Base-by-base conservation (phyloP, 2,797 vertebrate genomes). In the Characodon lateralis region DNA sequence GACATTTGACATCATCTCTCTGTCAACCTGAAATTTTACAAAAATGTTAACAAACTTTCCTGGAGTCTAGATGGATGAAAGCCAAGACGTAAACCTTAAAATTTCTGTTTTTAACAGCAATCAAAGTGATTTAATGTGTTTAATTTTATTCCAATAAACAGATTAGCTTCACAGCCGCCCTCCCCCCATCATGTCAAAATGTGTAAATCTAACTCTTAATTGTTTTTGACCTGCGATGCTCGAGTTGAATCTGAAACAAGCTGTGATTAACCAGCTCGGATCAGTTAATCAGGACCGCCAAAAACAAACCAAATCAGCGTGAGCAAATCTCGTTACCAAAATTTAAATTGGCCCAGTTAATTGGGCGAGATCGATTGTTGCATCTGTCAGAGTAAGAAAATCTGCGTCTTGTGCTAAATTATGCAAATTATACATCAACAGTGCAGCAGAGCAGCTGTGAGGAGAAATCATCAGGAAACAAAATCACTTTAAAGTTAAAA, bases 241-340 rank as follows among this genome's bases (percentile, higher is more conserved):
- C 3, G 22, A 55, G 50, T 72, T 72, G 78, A 79, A 83, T 80
- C 53, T 69, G 48, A 83, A 85, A 75, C 12, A 5, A 79, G 83
- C 74, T 50, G 63, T 84, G 79, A 89, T 88, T 83, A 82, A 77
- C 39, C 14, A 12, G 35, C 69, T 22, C n/a, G 2, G 8, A 43
- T 78, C 73, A 46, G 73, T 81, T 87, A 90, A 85, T 87, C 84
- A 78, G 80, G 59, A 71, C 39, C 8, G 3, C 48, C 22, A 12
- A 14, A n/a, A 55, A 74, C 59, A 76, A 76, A 80, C 43, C 73
- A 73, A 79, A 82, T 85, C 75, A 76, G 59, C 51, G 63, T 3
- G 79, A 78, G 82, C 58, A 83, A 76, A 83, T 74, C 69, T 86
- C 72, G 74, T 85, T 79, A 82, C 22, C 56, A 61, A 77, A 83